Conservation (phyloP, 2,797 vertebrate genomes). For the Hyperoplus lanceolatus region DNA sequence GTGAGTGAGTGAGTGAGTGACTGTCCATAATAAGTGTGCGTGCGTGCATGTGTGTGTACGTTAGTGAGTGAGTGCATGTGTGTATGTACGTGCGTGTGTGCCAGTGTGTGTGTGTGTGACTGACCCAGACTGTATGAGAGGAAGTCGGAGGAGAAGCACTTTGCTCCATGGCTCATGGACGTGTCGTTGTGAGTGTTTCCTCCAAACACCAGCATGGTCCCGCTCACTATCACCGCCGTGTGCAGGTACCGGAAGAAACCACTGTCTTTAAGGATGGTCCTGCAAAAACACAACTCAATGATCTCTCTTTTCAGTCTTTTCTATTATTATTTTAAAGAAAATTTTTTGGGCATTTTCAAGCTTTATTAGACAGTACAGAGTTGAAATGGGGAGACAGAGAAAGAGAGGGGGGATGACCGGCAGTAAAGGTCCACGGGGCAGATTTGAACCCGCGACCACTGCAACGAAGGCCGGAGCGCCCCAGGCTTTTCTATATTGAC, state of each 20-base stretch:
- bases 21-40: slow-evolving; percentile 81
- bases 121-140: slow-evolving; percentile 95
- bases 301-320: no score
- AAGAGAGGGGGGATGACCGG: no score
- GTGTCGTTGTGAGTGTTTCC: slow-evolving; percentile 99
- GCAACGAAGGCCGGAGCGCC: no score
- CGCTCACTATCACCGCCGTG: slow-evolving; percentile 92
- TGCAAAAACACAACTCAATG: slow-evolving; percentile 58
- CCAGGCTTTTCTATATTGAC: neutral
- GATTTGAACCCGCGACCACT: no score
- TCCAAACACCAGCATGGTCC: slow-evolving; percentile 96
- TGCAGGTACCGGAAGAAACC: slow-evolving; percentile 97
- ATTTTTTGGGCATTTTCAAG: no score
- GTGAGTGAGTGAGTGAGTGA: slow-evolving; percentile 30
- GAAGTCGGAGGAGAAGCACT: slow-evolving; percentile 98
- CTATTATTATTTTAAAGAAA: no score
- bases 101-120: slow-evolving; percentile 55
- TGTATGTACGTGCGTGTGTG: no score
- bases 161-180: slow-evolving; percentile 97
- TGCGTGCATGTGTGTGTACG: neutral
- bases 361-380: no score
- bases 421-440: no score
- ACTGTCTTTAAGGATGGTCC: slow-evolving; percentile 95
- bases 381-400: no score
- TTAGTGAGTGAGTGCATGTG: no score